A percentile compares a stretch with the other conserved stretches of the same genome.
These are phyloP conservation scores for Centropus bengalensis DNA, from an alignment of 2,113 vertebrate species.

Conservation along the genomic window DNA sequence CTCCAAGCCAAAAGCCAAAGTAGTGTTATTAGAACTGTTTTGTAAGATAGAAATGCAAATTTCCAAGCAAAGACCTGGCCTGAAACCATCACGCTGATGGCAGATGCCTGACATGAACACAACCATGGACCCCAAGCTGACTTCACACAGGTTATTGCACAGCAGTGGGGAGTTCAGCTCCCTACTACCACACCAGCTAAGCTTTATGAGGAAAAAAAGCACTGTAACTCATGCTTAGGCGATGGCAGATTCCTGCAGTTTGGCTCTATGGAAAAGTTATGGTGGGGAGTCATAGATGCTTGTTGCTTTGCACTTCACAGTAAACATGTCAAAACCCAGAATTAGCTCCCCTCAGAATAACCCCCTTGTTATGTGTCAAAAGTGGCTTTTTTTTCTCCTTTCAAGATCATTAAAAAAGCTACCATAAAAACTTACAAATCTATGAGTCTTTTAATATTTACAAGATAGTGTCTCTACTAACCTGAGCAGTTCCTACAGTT, in stretches of 20 bases:
- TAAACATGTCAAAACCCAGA: slow-evolving; percentile 5
- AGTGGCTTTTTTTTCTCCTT: background rate
- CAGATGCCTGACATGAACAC: rapidly evolving
- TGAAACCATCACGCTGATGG: background rate
- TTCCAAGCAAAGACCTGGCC: background rate
- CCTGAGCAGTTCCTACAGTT: background rate
- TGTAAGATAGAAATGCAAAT: background rate
- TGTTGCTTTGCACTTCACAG: background rate
- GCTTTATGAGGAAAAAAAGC: background rate
- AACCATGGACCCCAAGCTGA: background rate
- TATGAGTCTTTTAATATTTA: background rate
- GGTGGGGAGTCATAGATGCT: background rate
- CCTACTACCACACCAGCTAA: background rate
- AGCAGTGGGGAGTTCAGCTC: background rate
- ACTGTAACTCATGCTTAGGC: background rate
- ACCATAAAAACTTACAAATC: background rate
- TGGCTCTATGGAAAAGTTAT: background rate
- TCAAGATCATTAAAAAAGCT: background rate
- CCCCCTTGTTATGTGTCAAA: background rate
- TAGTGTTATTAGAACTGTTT: background rate
- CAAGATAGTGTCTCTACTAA: background rate
- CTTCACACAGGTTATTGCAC: background rate
- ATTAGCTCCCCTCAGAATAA: background rate
- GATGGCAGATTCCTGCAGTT: background rate
- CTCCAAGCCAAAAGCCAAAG: background rate